Conservation (phyloP, 2,797 vertebrate species). For the Bradypodion ventrale region DNA sequence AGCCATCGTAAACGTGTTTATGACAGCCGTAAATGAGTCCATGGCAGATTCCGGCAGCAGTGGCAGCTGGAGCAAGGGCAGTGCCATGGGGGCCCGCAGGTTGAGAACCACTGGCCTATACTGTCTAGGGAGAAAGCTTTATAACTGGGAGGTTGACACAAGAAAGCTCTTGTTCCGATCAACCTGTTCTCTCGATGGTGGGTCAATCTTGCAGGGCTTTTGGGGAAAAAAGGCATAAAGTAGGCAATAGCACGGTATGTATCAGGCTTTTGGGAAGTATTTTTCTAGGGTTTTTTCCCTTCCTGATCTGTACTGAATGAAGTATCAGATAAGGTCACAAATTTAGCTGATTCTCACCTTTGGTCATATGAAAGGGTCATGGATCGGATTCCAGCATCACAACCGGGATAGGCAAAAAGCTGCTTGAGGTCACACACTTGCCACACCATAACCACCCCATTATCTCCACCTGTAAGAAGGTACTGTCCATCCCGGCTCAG, state of each 20-base stretch:
- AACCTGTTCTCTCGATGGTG: neutral
- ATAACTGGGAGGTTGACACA: neutral
- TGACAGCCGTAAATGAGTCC: too few species aligned
- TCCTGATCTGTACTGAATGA: neutral
- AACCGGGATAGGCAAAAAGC: constrained; percentile 94
- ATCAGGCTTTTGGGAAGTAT: neutral
- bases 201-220: neutral
- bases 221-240: neutral
- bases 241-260: neutral
- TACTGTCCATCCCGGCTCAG: constrained; percentile 97
- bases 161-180: neutral
- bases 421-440: constrained; percentile 89
- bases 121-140: too few species aligned
- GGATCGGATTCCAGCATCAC: constrained; percentile 94
- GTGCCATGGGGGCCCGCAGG: too few species aligned
- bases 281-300: neutral
- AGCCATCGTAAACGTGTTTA: too few species aligned
- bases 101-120: too few species aligned
- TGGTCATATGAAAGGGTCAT: constrained; percentile 97
- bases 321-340: neutral
- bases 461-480: constrained; percentile 92
- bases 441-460: constrained; percentile 89
- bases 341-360: constrained; percentile 78
- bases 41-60: too few species aligned
- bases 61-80: too few species aligned